Percentiles rank a stretch among this genome's conserved stretches.
Evolutionary conservation across 2,888 invertebrate species (phyloP).

Genomic region (Drosophila neotestacea): DNA sequence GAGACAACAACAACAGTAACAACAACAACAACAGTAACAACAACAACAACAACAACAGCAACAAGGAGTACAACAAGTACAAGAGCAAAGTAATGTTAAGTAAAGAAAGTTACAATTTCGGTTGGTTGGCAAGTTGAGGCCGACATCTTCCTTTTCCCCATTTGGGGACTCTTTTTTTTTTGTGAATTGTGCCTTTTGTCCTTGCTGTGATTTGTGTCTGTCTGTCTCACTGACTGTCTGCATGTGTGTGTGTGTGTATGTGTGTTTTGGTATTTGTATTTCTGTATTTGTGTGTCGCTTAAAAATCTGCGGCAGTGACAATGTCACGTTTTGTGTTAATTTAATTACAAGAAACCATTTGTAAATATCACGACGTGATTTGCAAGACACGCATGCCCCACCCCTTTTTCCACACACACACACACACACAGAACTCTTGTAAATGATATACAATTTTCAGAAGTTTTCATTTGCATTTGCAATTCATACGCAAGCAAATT

Average conservation of each 20-base stretch:
- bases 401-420: background rate
- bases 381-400: slow-evolving; percentile 65
- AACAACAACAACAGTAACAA: slow-evolving; percentile 18
- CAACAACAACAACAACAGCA: slow-evolving; percentile 17
- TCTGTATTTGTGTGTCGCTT: slow-evolving; percentile 54
- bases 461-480: slow-evolving; percentile 72
- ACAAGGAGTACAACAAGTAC: slow-evolving; percentile 4
- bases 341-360: slow-evolving; percentile 80
- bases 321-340: slow-evolving; percentile 81
- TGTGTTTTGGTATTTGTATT: slow-evolving; percentile 4
- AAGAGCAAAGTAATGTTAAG: slow-evolving; percentile 52
- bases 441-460: slow-evolving; percentile 65
- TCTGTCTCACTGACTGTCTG: slow-evolving; percentile 8
- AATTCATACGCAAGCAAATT: slow-evolving; percentile 63
- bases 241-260: slow-evolving; percentile 8
- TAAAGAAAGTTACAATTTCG: slow-evolving; percentile 71
- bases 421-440: slow-evolving; percentile 26
- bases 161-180: slow-evolving; percentile 44
- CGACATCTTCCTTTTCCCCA: slow-evolving; percentile 30
- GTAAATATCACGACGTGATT: slow-evolving; percentile 80
- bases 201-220: slow-evolving; percentile 60
- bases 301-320: slow-evolving; percentile 79
- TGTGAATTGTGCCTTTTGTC: slow-evolving; percentile 54
- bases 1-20: slow-evolving; percentile 52
- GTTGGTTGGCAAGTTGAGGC: slow-evolving; percentile 52